phyloP scores from a whole-genome alignment of 2,113 vertebrate species.

The Tonatia bakeri region DNA sequence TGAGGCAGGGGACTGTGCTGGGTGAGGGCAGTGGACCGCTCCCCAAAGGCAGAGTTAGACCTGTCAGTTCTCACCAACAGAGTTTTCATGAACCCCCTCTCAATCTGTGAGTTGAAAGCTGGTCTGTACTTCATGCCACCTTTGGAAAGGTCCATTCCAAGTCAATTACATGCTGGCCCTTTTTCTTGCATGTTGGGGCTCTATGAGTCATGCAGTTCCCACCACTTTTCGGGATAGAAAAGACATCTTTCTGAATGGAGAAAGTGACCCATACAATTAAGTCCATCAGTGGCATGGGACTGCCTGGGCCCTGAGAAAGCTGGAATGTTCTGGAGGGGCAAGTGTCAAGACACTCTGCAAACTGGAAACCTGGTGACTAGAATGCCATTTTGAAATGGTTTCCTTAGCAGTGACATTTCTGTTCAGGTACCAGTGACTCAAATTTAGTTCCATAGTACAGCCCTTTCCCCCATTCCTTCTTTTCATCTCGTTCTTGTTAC shows the following conservation, averaged over 20 bases:
- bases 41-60: not conserved
- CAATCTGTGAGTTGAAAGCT: not conserved
- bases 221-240: not conserved
- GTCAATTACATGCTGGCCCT: not conserved
- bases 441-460: not conserved
- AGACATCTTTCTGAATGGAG: not conserved
- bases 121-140: not conserved
- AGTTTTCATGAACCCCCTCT: not conserved
- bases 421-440: not conserved
- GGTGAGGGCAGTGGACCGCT: not conserved
- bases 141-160: not conserved
- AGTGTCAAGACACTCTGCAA: not conserved
- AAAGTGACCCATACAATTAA: not conserved
- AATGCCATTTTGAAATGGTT: slow-evolving; percentile 39
- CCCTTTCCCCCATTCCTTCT: not conserved
- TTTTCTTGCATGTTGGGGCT: not conserved
- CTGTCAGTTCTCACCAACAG: not conserved
- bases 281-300: not conserved
- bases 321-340: not conserved
- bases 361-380: not conserved
- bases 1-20: not conserved
- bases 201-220: not conserved
- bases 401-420: slow-evolving; percentile 10
- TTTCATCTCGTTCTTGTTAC: not conserved
- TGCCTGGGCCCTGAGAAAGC: not conserved